These are phyloP conservation scores for Philereme vetulata DNA, from an alignment of 2,888 invertebrate genomes.

Conservation along the genomic window DNA sequence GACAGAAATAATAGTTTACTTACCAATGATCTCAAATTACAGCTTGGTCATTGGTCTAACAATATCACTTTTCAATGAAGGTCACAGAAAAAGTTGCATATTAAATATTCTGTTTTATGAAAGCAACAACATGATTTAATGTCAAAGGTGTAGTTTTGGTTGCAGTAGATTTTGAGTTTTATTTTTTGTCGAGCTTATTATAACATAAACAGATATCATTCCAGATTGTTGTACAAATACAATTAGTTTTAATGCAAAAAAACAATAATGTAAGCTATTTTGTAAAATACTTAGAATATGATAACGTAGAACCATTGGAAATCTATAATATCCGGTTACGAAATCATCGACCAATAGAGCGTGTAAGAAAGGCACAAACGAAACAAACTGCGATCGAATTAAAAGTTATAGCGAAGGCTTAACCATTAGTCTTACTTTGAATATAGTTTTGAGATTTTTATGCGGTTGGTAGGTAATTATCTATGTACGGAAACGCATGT, in stretches of 20 bases:
- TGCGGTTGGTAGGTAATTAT: constrained; percentile 33
- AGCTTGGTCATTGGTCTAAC: constrained; percentile 2
- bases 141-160: neutral
- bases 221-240: constrained; percentile 9
- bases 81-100: neutral
- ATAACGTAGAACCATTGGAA: constrained; percentile 43
- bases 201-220: neutral
- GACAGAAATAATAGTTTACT: constrained; percentile 12
- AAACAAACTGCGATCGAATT: constrained; percentile 34
- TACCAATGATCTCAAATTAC: constrained; percentile 15
- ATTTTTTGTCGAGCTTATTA: neutral
- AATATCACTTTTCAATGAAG: constrained; percentile 7
- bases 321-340: constrained; percentile 66
- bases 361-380: constrained; percentile 52
- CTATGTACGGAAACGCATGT: constrained; percentile 40
- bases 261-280: constrained; percentile 16
- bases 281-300: constrained; percentile 30
- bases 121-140: neutral
- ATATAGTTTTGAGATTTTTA: constrained; percentile 33
- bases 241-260: constrained; percentile 6
- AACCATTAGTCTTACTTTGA: constrained; percentile 33
- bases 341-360: constrained; percentile 65
- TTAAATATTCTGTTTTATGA: neutral
- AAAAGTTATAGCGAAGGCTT: constrained; percentile 26
- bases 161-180: constrained; percentile 2